Evolutionary conservation across 2,797 vertebrate genomes (phyloP).

Genomic region (Glyptemys insculpta): DNA sequence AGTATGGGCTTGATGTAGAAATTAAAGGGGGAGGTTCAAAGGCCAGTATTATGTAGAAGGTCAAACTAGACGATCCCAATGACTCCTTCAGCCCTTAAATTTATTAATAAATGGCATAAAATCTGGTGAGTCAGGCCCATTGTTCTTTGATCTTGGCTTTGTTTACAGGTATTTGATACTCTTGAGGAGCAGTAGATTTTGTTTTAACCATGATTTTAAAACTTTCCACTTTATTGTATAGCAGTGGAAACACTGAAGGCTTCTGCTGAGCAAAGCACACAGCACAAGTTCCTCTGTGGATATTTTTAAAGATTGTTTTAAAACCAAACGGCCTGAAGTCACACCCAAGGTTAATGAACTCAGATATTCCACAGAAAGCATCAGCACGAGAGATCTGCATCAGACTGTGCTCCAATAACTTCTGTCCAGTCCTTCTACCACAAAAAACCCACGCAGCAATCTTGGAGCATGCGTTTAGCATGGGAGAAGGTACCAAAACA

Average conservation of each 20-base stretch:
- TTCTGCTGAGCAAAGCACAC: neutral
- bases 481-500: neutral
- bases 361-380: slow-evolving; percentile 65
- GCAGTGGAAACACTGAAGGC: neutral
- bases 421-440: neutral
- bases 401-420: neutral
- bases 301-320: slow-evolving; percentile 42
- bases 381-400: slow-evolving; percentile 36
- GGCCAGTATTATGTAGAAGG: neutral
- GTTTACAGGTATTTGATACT: neutral
- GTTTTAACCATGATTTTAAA: neutral
- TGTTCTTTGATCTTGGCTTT: neutral
- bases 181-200: neutral
- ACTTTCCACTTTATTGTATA: neutral
- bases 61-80: neutral
- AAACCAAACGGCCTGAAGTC: neutral
- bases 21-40: neutral
- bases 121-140: neutral
- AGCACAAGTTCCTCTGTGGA: slow-evolving; percentile 15
- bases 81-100: slow-evolving; percentile 22
- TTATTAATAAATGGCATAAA: neutral
- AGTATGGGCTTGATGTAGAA: neutral
- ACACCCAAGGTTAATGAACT: slow-evolving; percentile 5
- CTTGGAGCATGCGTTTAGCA: neutral
- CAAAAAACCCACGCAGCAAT: neutral